Base-by-base conservation (phyloP, 53 echinoderm and acorn worm genomes). In the Antedon mediterranea region DNA sequence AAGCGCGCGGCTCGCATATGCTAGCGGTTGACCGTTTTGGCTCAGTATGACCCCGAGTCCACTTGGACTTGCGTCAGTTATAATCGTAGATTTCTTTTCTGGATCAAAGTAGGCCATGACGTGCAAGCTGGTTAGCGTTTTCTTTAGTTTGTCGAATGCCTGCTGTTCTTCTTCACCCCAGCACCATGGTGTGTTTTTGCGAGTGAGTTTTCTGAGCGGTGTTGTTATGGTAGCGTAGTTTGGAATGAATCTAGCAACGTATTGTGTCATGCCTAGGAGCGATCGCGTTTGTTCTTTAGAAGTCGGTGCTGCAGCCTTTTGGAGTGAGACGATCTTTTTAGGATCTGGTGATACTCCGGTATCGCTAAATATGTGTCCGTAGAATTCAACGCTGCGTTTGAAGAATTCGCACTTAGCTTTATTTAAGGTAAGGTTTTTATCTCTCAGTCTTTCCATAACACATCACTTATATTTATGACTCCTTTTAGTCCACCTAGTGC, bases 401-500 rank as follows among this genome's bases (percentile, higher is more conserved):
- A 37, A 28, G 72, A 72, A 72, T 20, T 72, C 4, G 20, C 72
- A 72, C 72, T 72, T 72, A 27, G 28, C 72, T 4, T 18, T 4
- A 20, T 72, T 72, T 6, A 72, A 20, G 37, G 37, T 11, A 37
- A 37, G 11, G 11, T 73, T 89, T 89, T 72, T 79, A 89, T 27
- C 77, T 74, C 20, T 71, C 76, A 29, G 32, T 87, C n/a, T 71
- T 75, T n/a, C 82, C 83, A 34, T 30, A 91, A 91, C 71, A 92
- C 88, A 74, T 89, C 86, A 73, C 80, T 83, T 28, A 83, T 88
- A 29, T 88, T 93, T 31, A 92, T 30, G 20, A 86, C 86, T 27
- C 88, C 86, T 20, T 32, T 32, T 4, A 91, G 73, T 3, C 72
- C 76, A 13, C 72, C 76, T 8, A 88, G 41, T 72, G 85, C 71